Evolutionary conservation across 2,797 vertebrate genomes (phyloP), one percentile per base, ranked within the genome.

Genomic region (Selene dorsalis): DNA sequence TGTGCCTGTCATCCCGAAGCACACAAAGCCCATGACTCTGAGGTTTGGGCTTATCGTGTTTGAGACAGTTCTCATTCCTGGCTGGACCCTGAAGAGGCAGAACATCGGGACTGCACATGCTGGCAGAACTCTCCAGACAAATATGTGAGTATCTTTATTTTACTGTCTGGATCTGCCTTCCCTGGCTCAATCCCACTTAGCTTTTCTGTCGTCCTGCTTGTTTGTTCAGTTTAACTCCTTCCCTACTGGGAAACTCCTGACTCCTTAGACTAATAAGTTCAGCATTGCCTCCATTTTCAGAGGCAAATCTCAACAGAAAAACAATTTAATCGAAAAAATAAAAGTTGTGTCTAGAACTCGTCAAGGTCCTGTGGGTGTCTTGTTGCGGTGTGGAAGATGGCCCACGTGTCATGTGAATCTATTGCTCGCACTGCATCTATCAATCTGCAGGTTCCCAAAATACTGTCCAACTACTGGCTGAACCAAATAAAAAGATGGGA

Each of bases 31-130:
- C 56, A 39, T 60, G 30, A 63, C 38, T 28, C 12, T 56, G 35
- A 71, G 62, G 73, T 48, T 41, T 22, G 9, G 39, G 41, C 43
- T 75, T 68, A 48, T 75, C 14, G 6, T 43, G 66, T 45, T 30
- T 22, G 69, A 75, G 73, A 60, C 43, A 14, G 77, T 69, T 65
- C 69, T 77, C 73, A 62, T 77, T 84, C 48, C 69, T 79, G 77
- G 79, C 60, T 73, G 65, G 66, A 77, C 38, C 30, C 65, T 12
- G 35, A 62, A 70, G 58, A 69, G 45, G 55, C 66, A 63, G 77
- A 83, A 88, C 91, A 92, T 90, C 84, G 62, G 88, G 86, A 86
- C 53, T 48, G 60, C 90, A 89, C 67, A 91, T 87, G 90, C 84
- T 72, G 79, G 71, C 56, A 69, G 57, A 38, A 55, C 61, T 41